Evolutionary conservation across 2,797 vertebrate genomes (phyloP).

Genomic region (Coreius guichenoti): DNA sequence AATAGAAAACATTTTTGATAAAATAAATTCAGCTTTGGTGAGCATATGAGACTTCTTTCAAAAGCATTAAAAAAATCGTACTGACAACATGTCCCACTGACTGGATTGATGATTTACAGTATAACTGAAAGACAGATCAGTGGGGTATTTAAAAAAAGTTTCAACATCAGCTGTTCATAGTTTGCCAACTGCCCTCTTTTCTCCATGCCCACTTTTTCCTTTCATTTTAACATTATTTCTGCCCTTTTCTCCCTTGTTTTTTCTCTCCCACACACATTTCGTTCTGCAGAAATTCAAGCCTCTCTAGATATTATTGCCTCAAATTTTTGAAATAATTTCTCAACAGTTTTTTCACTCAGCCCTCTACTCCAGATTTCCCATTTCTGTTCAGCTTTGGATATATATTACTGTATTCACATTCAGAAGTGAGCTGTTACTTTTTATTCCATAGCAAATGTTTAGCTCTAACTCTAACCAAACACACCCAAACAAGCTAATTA

Average conservation of each 20-base stretch:
- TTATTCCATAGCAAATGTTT: background rate
- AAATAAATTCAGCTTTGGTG: background rate
- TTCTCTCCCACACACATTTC: background rate
- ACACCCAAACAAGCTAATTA: background rate
- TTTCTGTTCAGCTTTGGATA: background rate
- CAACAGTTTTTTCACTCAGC: background rate
- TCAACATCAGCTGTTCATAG: background rate
- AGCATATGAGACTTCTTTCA: background rate
- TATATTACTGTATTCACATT: background rate
- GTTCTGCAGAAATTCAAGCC: background rate
- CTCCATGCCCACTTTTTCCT: background rate
- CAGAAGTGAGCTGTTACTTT: background rate
- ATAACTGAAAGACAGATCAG: slow-evolving; percentile 16
- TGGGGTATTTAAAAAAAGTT: background rate
- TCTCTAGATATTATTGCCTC: background rate
- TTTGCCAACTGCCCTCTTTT: slow-evolving; percentile 14
- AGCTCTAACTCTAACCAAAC: background rate
- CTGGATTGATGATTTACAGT: slow-evolving; percentile 35
- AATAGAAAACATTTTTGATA: background rate
- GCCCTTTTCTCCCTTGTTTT: background rate
- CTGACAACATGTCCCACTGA: slow-evolving; percentile 39
- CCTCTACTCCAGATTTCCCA: background rate
- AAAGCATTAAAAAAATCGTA: background rate
- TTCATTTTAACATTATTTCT: background rate
- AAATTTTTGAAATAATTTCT: background rate